Evolutionary conservation across 2,113 vertebrate genomes (phyloP).

Genomic region (Strix aluco): DNA sequence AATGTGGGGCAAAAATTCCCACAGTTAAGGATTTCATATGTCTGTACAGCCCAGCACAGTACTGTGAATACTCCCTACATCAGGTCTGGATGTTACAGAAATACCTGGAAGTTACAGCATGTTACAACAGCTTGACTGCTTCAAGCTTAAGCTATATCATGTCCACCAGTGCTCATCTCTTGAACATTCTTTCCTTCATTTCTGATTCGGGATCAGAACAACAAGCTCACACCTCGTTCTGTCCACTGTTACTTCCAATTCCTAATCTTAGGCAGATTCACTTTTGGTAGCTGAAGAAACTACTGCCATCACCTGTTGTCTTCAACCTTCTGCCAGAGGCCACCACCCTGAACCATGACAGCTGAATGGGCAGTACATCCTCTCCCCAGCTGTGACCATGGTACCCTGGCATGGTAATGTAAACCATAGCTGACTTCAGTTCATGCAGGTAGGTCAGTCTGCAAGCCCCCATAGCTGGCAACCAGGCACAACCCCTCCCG

Average conservation of each 20-base stretch:
- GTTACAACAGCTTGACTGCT: background rate
- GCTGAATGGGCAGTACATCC: fast-evolving
- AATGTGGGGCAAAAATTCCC: background rate
- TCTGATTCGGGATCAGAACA: background rate
- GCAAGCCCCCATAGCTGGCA: background rate
- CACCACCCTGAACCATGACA: background rate
- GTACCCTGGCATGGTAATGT: background rate
- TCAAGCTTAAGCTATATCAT: background rate
- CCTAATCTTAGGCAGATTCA: background rate
- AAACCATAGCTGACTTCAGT: background rate
- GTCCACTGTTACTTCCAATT: background rate
- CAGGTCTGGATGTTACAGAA: background rate
- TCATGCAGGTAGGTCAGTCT: background rate
- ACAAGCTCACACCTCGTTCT: background rate
- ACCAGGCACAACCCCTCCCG: background rate
- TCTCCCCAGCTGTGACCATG: background rate
- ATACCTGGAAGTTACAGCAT: background rate
- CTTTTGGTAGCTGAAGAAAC: background rate
- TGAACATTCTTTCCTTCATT: background rate
- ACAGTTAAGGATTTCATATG: background rate
- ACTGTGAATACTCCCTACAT: background rate
- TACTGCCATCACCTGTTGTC: background rate
- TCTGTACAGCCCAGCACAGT: background rate
- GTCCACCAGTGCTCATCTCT: background rate
- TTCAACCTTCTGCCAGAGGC: background rate